Base-by-base conservation (phyloP, 1,140 invertebrate species). In the Dryas iulia region DNA sequence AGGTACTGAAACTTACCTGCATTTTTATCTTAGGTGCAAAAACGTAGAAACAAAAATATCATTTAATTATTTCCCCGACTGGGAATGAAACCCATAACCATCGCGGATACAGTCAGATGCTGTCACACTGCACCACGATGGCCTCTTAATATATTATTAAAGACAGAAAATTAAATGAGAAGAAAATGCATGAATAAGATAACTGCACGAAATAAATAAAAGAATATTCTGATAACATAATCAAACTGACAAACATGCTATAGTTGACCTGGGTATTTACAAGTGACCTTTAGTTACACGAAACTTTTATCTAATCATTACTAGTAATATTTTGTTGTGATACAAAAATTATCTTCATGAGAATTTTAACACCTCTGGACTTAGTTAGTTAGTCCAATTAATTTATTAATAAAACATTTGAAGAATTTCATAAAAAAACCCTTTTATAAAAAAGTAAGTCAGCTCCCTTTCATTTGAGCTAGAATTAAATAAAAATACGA, bases 271-370 rank as follows among this genome's bases (percentile, higher is more conserved):
- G 1, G 1, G 26, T 25, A 14, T 18, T 35, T 23, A 33, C n/a
- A 33, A 18, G 14, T 60, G 24, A 61, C 24, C 59, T 52, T 52
- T 61, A 26, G 35, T 26, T 47, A 26, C 35, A n/a, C 26, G 59
- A 61, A 61, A 47, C 24, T 63, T 21, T 63, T 63, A 63, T 63
- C 60, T 63, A 54, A 63, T 63, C 60, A 31, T 30, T 63, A 30
- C 39, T 56, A 1, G 12, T 25, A 21, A 28, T 31, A 7, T 23
- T 54, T 5, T 53, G 26, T 21, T 30, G 47, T 63, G 2, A 47
- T 47, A 8, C 8, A 18, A 18, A 21, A 1, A 8, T n/a, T 52
- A 53, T 54, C 6, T 53, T 23, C 18, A 63, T 35, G 14, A 30
- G 11, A 61, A 39, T 61, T 18, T 47, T 25, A 25, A n/a, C 8